Conservation (phyloP, 2,888 invertebrate species). For the Philopedon plagiatum region DNA sequence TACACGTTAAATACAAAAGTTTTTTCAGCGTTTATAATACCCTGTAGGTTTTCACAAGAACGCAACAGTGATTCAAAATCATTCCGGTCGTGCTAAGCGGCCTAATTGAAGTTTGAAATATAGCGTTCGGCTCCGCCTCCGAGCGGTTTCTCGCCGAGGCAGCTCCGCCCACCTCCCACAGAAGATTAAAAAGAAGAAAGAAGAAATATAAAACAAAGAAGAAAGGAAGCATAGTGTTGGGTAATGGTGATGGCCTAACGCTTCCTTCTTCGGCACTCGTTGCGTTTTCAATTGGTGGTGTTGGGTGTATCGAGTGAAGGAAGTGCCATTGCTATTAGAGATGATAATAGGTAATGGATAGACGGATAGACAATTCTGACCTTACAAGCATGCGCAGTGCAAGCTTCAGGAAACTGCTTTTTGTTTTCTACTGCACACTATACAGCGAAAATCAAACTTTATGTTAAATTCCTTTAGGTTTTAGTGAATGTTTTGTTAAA, state of each 20-base stretch:
- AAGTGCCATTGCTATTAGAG: constrained; percentile 1
- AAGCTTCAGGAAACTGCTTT: too few species aligned
- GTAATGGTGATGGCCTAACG: constrained; percentile 44
- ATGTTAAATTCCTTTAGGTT: too few species aligned
- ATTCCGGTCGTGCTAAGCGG: constrained; percentile 64
- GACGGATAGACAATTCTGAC: background rate
- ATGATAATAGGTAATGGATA: background rate
- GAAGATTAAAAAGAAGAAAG: constrained; percentile 39
- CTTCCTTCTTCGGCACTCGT: constrained; percentile 36
- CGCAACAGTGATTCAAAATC: constrained; percentile 56
- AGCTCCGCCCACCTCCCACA: constrained; percentile 48
- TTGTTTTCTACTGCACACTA: too few species aligned
- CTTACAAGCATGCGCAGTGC: too few species aligned
- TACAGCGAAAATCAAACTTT: too few species aligned
- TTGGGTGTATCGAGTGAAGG: background rate
- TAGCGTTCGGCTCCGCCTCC: constrained; percentile 62
- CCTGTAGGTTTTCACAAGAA: constrained; percentile 3
- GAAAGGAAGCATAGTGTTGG: constrained; percentile 32
- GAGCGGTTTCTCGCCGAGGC: constrained; percentile 40
- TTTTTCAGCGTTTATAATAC: background rate
- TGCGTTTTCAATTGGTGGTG: constrained; percentile 26
- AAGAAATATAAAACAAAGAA: constrained; percentile 34
- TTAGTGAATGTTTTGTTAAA: too few species aligned
- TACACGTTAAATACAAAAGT: constrained; percentile 9
- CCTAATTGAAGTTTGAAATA: constrained; percentile 68